A percentile compares a stretch with the other conserved stretches of the same genome.
Evolutionary conservation across 2,113 vertebrate species (phyloP).

Genomic region (Pterophyllum scalare): DNA sequence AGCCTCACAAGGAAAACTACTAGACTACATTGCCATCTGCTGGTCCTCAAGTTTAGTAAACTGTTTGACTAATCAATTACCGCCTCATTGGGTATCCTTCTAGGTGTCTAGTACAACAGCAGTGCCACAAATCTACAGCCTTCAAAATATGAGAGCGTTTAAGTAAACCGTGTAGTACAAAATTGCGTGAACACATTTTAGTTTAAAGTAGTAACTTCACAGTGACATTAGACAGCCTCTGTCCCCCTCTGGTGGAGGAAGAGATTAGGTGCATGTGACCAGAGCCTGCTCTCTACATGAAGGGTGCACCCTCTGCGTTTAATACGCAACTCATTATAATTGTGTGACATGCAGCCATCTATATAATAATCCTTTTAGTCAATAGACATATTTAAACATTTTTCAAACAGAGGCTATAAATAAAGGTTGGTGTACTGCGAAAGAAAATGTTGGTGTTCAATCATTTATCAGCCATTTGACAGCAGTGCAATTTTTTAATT

Average conservation of each 20-base stretch:
- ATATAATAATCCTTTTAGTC: neutral
- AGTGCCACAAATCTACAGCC: neutral
- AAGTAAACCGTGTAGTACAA: neutral
- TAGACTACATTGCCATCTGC: slow-evolving; percentile 42
- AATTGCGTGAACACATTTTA: neutral
- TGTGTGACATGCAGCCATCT: no score
- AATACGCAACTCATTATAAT: no score
- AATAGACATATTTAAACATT: neutral
- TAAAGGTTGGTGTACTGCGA: neutral
- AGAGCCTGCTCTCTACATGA: neutral
- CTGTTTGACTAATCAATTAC: neutral
- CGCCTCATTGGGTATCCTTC: neutral
- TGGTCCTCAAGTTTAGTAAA: neutral
- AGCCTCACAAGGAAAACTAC: neutral
- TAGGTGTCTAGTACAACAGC: neutral
- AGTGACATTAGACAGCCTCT: slow-evolving; percentile 12
- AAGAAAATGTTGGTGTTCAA: no score
- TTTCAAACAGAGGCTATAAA: neutral
- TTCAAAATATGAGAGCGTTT: neutral
- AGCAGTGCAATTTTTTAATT: no score
- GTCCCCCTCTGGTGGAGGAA: slow-evolving; percentile 50
- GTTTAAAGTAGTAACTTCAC: neutral
- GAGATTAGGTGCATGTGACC: neutral
- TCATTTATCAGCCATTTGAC: neutral
- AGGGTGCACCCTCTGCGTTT: neutral